phyloP scores from a whole-genome alignment of 2,797 vertebrate species.

The Rhadinocentrus ornatus region DNA sequence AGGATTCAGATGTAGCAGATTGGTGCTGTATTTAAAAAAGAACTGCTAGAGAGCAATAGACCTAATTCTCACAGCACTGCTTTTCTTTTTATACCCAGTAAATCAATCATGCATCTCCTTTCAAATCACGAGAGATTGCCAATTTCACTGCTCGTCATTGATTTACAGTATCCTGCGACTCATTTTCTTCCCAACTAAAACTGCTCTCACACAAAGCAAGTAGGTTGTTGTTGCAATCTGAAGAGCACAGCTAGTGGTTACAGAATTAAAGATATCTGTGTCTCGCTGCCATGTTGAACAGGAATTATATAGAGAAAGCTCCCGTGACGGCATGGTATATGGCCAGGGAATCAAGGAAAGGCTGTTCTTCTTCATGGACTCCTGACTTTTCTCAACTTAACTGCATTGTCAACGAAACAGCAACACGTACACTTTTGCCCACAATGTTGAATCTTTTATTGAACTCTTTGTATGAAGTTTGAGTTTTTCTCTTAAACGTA shows the following conservation, averaged over 20 bases:
- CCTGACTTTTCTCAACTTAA: constrained; percentile 44
- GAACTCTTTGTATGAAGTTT: constrained; percentile 4
- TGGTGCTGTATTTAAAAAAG: too few relatives aligned
- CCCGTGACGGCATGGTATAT: constrained; percentile 27
- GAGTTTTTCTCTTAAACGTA: constrained; percentile 3
- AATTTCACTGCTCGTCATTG: not conserved
- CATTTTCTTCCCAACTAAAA: constrained; percentile 9
- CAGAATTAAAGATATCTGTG: constrained; percentile 48
- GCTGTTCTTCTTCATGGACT: constrained; percentile 45
- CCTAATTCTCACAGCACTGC: not conserved
- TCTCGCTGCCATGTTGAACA: constrained; percentile 25
- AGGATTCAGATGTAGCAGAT: not conserved
- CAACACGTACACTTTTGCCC: constrained; percentile 6
- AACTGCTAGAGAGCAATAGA: not conserved
- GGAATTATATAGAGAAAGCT: constrained; percentile 45
- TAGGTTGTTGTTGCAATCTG: constrained; percentile 28
- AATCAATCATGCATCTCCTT: constrained; percentile 9
- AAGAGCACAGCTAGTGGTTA: constrained; percentile 29
- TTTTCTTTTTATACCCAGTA: not conserved
- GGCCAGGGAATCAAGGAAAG: constrained; percentile 12
- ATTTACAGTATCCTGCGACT: constrained; percentile 6
- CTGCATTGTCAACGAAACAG: constrained; percentile 31
- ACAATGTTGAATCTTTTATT: constrained; percentile 8
- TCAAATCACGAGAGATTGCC: not conserved
- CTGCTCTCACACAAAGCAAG: constrained; percentile 10